Conservation (phyloP, 1,140 invertebrate species). For the Hormaphis cornu region DNA sequence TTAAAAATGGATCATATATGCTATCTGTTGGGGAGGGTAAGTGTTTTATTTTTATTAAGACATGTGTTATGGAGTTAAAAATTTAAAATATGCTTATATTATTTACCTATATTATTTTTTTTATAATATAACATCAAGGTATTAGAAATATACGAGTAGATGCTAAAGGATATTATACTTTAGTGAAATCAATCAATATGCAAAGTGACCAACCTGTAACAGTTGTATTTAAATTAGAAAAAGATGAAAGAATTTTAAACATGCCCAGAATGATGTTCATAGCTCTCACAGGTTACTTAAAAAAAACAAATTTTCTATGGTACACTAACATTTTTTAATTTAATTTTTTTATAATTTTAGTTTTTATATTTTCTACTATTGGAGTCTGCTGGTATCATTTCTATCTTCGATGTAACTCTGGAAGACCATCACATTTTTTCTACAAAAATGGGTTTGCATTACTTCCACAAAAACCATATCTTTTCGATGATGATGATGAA, state of each 20-base stretch:
- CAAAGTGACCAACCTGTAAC: conserved; percentile 43
- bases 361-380: conserved; percentile 25
- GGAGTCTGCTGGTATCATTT: conserved; percentile 16
- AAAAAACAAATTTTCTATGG: background rate
- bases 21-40: background rate
- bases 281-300: conserved; percentile 52
- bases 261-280: conserved; percentile 64
- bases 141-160: conserved; percentile 48
- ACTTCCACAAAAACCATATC: conserved; percentile 43
- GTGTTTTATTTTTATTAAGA: background rate
- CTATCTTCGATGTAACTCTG: conserved; percentile 36
- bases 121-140: conserved; percentile 41
- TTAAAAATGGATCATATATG: background rate
- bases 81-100: too few relatives aligned
- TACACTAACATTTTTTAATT: conserved; percentile 20
- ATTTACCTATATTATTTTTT: background rate
- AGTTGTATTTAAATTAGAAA: conserved; percentile 56
- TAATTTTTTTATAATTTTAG: background rate
- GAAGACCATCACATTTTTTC: conserved; percentile 40
- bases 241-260: conserved; percentile 57
- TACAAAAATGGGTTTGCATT: conserved; percentile 43
- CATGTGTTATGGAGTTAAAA: too few relatives aligned
- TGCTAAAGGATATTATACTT: conserved; percentile 48
- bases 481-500: conserved; percentile 54
- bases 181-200: conserved; percentile 48